Evolutionary conservation across 2,888 invertebrate species (phyloP).

Genomic region (Cheilosia impressa): DNA sequence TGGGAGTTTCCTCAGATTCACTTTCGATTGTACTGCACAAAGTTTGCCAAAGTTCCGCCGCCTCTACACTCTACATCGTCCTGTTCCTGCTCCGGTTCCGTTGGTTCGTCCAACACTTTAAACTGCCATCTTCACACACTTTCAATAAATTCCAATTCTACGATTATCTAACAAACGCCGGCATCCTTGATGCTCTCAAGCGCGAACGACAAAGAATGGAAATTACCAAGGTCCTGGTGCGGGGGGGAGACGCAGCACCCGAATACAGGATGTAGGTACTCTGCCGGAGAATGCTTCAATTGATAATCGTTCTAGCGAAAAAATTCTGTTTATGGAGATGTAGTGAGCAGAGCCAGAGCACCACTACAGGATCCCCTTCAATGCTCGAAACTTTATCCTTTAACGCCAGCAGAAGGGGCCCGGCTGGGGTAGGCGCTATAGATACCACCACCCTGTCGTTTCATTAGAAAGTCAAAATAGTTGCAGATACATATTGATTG

Average conservation of each 20-base stretch:
- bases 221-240: constrained; percentile 63
- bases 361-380: constrained; percentile 61
- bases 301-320: constrained; percentile 73
- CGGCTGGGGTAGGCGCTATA: not conserved
- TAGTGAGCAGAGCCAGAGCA: constrained; percentile 37
- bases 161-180: constrained; percentile 72
- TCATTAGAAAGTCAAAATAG: constrained; percentile 72
- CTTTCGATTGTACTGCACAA: constrained; percentile 30
- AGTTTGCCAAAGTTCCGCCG: constrained; percentile 48
- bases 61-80: constrained; percentile 22
- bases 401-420: constrained; percentile 56
- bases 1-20: constrained; percentile 34
- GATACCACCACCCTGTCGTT: constrained; percentile 4
- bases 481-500: constrained; percentile 61
- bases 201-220: constrained; percentile 68
- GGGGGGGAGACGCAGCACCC: not conserved
- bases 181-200: constrained; percentile 69
- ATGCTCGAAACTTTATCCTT: constrained; percentile 71
- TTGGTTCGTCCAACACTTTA: constrained; percentile 55
- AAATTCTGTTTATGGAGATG: constrained; percentile 68
- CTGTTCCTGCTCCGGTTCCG: constrained; percentile 31
- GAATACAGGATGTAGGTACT: constrained; percentile 6
- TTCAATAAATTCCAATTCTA: constrained; percentile 72
- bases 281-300: constrained; percentile 68
- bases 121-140: constrained; percentile 72